Percentiles rank a stretch among this genome's conserved stretches.
Evolutionary conservation across 1,140 invertebrate species (phyloP).

Genomic region (Grapholita molesta): DNA sequence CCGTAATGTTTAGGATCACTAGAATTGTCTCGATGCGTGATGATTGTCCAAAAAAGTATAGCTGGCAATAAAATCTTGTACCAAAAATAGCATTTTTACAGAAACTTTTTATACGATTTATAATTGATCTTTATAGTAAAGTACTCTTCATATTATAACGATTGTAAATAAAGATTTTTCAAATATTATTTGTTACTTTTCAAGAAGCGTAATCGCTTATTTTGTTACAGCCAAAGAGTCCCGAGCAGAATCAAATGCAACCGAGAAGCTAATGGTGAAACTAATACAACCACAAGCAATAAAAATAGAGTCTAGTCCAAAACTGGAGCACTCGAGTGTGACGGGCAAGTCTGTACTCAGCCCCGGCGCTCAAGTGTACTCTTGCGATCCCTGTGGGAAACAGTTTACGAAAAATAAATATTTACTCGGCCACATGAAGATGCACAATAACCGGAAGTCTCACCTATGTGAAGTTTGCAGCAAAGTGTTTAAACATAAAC

Average conservation of each 20-base stretch:
- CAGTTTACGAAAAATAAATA: not conserved
- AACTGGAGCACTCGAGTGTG: not conserved
- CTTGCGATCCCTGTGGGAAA: not conserved
- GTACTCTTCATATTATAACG: too few species aligned
- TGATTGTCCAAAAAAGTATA: too few species aligned
- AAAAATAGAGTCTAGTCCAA: not conserved
- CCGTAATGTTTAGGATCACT: too few species aligned
- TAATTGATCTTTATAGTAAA: not conserved
- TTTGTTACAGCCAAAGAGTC: not conserved
- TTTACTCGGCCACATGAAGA: not conserved
- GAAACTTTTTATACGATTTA: too few species aligned
- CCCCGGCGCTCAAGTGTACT: not conserved
- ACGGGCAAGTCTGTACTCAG: not conserved
- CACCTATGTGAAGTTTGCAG: not conserved
- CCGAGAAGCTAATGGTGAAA: not conserved
- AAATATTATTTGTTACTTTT: not conserved
- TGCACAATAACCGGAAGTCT: not conserved
- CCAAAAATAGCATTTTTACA: too few species aligned
- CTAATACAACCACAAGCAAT: not conserved
- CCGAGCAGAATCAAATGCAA: not conserved
- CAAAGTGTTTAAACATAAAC: not conserved
- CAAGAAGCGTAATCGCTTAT: not conserved
- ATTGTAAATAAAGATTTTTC: too few species aligned
- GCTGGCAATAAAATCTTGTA: too few species aligned
- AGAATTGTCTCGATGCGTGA: too few species aligned